Evolutionary conservation across 2,113 vertebrate genomes (phyloP).

Genomic region (Pluvianellus socialis): DNA sequence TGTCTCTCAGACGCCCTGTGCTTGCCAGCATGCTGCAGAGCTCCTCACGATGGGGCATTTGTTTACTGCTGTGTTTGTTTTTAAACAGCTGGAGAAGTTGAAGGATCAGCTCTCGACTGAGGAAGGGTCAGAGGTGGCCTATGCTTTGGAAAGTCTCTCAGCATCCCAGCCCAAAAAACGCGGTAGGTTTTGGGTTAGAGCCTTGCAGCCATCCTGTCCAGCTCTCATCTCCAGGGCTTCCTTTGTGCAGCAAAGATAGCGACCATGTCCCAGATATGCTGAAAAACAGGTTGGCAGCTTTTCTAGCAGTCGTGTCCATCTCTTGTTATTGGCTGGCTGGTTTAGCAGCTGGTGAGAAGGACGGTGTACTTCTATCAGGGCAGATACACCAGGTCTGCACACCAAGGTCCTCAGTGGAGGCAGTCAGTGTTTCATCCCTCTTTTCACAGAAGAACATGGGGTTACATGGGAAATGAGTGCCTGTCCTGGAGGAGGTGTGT

Average conservation of each 20-base stretch:
- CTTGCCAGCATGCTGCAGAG: background rate
- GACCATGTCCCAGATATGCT: background rate
- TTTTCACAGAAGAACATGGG: background rate
- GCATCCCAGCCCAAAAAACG: conserved; percentile 59
- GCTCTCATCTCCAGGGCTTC: background rate
- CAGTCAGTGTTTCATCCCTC: background rate
- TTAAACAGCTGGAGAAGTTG: conserved; percentile 65
- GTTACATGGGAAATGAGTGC: background rate
- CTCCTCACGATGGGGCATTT: background rate
- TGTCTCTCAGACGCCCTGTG: background rate
- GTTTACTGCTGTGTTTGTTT: conserved; percentile 24
- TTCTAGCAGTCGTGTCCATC: background rate
- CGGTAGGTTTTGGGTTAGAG: conserved; percentile 46
- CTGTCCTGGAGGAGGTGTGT: background rate
- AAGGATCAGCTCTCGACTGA: conserved; percentile 49
- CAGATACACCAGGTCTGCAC: background rate
- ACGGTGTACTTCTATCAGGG: background rate
- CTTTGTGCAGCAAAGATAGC: background rate
- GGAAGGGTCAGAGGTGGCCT: conserved; percentile 44
- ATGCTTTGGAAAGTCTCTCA: conserved; percentile 22
- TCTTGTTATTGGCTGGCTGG: background rate
- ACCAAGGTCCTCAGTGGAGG: background rate
- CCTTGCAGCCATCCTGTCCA: background rate
- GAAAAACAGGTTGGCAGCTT: background rate
- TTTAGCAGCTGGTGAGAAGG: background rate